Evolutionary conservation across 1,140 invertebrate species (phyloP).

Genomic region (Solen grandis): DNA sequence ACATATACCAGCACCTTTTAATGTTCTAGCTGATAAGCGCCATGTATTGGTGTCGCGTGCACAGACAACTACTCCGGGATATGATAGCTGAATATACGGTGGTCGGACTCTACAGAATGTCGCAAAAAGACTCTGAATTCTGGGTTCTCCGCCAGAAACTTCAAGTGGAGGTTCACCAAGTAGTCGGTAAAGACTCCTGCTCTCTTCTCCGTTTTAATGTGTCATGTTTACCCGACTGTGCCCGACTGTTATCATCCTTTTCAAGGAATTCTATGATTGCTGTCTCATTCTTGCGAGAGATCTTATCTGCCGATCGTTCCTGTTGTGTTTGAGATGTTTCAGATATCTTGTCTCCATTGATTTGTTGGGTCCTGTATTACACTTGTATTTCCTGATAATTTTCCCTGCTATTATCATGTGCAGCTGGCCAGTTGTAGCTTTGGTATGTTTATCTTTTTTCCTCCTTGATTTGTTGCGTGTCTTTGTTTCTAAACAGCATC

Average conservation of each 20-base stretch:
- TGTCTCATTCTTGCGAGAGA: no score
- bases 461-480: background rate
- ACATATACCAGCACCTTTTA: background rate
- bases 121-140: background rate
- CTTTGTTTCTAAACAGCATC: background rate
- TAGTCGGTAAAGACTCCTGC: background rate
- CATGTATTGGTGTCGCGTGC: background rate
- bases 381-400: no score
- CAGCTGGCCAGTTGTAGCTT: background rate
- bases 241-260: no score
- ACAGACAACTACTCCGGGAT: background rate
- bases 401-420: conserved; percentile 3
- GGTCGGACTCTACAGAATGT: conserved; percentile 2
- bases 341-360: no score
- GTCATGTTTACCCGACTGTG: no score
- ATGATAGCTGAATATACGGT: background rate
- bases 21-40: background rate
- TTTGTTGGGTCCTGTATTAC: no score
- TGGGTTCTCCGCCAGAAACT: conserved; percentile 1
- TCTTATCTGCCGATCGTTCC: no score
- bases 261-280: no score
- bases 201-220: no score
- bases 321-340: no score
- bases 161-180: background rate
- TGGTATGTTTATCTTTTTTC: conserved; percentile 4